These are phyloP conservation scores for Danio aesculapii DNA, from an alignment of 2,797 vertebrate species.

Conservation along the genomic window DNA sequence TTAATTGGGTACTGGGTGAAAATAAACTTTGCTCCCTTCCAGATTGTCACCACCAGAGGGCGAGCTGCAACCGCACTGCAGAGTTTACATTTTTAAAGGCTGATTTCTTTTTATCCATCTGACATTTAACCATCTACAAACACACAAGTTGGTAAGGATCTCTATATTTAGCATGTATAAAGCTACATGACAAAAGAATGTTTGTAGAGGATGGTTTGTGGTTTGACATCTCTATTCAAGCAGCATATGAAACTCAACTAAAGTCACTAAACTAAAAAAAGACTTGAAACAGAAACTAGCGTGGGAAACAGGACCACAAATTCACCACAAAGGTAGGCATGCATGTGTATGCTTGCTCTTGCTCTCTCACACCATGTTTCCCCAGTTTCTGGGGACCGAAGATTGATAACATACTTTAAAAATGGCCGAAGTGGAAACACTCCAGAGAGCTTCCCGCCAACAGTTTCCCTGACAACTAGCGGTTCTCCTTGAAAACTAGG, in stretches of 20 bases:
- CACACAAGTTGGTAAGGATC: neutral
- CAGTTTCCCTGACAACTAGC: conserved; percentile 61
- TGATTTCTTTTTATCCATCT: neutral
- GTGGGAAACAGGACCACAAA: conserved; percentile 30
- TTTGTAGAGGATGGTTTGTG: neutral
- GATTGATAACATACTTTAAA: conserved; percentile 48
- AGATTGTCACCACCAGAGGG: conserved; percentile 27
- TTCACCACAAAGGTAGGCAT: conserved; percentile 30
- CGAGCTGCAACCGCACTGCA: neutral
- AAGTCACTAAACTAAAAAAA: neutral
- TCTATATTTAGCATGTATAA: neutral
- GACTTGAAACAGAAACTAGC: neutral
- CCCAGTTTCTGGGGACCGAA: conserved; percentile 3
- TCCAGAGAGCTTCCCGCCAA: conserved; percentile 53
- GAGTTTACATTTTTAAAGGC: neutral
- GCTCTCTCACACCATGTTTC: neutral
- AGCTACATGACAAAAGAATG: neutral
- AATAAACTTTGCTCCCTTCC: neutral
- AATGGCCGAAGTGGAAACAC: conserved; percentile 48
- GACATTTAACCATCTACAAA: neutral
- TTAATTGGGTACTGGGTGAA: neutral
- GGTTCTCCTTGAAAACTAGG: conserved; percentile 60
- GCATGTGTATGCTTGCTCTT: conserved; percentile 2
- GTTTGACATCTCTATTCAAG: neutral
- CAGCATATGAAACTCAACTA: neutral